These are phyloP conservation scores for Anguilla japonica DNA, from an alignment of 2,113 vertebrate species.

Conservation along the genomic window DNA sequence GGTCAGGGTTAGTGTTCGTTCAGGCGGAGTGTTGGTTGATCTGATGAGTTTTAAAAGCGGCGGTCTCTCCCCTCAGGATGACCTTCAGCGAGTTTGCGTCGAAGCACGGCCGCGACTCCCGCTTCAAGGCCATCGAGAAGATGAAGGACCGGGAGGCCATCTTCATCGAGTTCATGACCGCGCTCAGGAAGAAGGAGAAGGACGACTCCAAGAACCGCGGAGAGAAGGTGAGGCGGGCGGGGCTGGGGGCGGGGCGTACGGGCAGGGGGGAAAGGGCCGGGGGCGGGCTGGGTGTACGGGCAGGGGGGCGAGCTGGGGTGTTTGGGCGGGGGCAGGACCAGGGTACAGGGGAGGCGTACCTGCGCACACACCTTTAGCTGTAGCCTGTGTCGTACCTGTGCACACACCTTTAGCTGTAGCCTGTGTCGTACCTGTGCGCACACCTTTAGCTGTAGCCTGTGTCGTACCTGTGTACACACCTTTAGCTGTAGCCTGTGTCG, in stretches of 20 bases:
- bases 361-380: too few species aligned
- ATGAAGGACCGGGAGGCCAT: conserved; percentile 98
- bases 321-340: background rate
- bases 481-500: too few species aligned
- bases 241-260: background rate
- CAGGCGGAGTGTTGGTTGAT: background rate
- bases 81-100: conserved; percentile 98
- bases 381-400: too few species aligned
- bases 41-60: background rate
- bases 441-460: too few species aligned
- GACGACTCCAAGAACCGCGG: conserved; percentile 94
- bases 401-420: too few species aligned
- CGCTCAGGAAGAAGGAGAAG: conserved; percentile 93
- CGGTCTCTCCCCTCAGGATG: conserved; percentile 72
- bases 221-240: conserved; percentile 81
- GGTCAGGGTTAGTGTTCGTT: too few species aligned
- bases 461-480: too few species aligned
- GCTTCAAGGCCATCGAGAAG: conserved; percentile 98
- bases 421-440: too few species aligned
- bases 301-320: too few species aligned
- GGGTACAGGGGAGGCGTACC: background rate
- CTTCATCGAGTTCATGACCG: conserved; percentile 92
- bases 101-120: conserved; percentile 89
- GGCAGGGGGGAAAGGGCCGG: too few species aligned
- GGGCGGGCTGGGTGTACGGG: background rate